A percentile compares a stretch with the other conserved stretches of the same genome.
Evolutionary conservation across 2,113 vertebrate species (phyloP).

Genomic region (Larimichthys crocea): DNA sequence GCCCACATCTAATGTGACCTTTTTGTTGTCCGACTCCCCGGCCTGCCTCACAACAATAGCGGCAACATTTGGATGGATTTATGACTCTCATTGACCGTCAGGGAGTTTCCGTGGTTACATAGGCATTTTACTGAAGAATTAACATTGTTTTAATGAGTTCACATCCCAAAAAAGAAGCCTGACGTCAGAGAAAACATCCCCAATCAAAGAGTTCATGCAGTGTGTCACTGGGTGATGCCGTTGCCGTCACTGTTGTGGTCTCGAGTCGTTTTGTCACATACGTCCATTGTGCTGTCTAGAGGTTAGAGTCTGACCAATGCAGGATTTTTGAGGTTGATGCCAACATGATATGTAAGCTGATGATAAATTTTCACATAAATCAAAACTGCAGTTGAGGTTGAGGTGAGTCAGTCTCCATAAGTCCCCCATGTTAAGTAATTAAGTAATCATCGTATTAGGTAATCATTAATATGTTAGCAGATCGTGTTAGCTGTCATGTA

Average conservation of each 20-base stretch:
- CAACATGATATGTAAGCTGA: not conserved
- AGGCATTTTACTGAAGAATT: constrained; percentile 66
- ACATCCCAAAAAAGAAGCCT: constrained; percentile 60
- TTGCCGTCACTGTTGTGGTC: constrained; percentile 41
- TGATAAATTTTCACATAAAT: no score
- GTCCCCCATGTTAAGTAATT: no score
- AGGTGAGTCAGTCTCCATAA: no score
- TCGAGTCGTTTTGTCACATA: not conserved
- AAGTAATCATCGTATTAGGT: no score
- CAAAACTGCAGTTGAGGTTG: no score
- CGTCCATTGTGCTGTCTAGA: not conserved
- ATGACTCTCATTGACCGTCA: constrained; percentile 56
- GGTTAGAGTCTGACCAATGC: not conserved
- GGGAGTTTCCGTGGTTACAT: constrained; percentile 65
- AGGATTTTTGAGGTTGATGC: not conserved
- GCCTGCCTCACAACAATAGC: constrained; percentile 62
- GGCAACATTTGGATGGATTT: constrained; percentile 70
- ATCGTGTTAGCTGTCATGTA: not conserved
- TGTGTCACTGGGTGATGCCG: constrained; percentile 37
- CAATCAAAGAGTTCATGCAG: constrained; percentile 59
- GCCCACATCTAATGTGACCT: constrained; percentile 67
- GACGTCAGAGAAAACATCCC: constrained; percentile 73
- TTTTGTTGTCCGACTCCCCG: constrained; percentile 46
- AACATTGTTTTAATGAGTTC: constrained; percentile 70
- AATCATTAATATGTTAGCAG: not conserved